Base-by-base conservation (phyloP, 35 echinoderm and acorn worm species). In the Eucidaris tribuloides region DNA sequence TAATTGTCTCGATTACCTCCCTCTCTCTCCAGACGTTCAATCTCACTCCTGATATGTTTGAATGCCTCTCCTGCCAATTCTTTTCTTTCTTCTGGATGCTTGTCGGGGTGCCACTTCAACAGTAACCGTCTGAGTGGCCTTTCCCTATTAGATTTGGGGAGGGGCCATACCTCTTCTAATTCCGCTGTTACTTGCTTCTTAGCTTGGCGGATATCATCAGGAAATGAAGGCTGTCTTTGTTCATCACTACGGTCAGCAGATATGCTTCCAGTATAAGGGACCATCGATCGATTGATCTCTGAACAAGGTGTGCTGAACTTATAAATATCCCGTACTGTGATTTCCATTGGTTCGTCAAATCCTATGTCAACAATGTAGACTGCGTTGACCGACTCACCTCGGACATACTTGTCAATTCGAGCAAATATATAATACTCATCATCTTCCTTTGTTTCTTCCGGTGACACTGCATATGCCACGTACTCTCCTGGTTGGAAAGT, bases 81-180 rank as follows among this genome's bases (percentile, higher is more conserved):
- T 24, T 15, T 65, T 35, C 60, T 55, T 43, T 42, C 59, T 20
- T 43, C 76, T 36, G 85, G 76, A 41, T 88, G 78, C 77, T 88
- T 81, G 31, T 81, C 85, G 4, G 77, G 85, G 38, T 88, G 85
- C 85, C 85, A 88, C 42, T 50, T 88, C 30, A 46, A 45, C 28
- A 63, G 46, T 3, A 88, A 20, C 14, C 85, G 76, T 4, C n/a
- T 23, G 27, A 88, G 14, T 31, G 76, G 76, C 44, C 64, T 79
- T 44, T 45, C 68, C 28, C 44, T 58, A 18, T 88, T 40, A 20
- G 35, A 11, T 46, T 79, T 58, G 20, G 85, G 85, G 24, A 88
- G 15, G 28, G n/a, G 1, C 20, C 78, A 81, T 22, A 58, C 68
- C 45, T 88, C 85, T 29, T 56, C 32, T 7, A 88, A 19, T 36